Conservation (phyloP, 2,113 vertebrate genomes). For the Datnioides undecimradiatus region DNA sequence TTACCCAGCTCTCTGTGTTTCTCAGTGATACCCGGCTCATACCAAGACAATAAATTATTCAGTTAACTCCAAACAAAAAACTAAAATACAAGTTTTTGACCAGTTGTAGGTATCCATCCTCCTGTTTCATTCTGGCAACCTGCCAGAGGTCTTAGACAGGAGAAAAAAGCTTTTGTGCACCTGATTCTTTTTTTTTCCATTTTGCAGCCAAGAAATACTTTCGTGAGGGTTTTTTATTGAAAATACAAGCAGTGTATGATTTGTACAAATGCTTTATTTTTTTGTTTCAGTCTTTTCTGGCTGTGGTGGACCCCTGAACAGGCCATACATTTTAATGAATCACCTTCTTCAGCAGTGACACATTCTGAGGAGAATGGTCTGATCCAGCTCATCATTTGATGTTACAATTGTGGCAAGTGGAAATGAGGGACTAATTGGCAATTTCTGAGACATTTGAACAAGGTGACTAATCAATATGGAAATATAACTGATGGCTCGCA, state of each 20-base stretch:
- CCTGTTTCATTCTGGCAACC: not conserved
- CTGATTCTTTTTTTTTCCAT: not conserved
- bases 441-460: conserved; percentile 26
- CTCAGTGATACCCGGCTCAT: not conserved
- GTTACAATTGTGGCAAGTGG: not conserved
- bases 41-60: not conserved
- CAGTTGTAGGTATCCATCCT: not conserved
- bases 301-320: not conserved
- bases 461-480: conserved; percentile 14
- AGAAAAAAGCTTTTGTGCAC: not conserved
- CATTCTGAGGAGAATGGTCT: not conserved
- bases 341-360: not conserved
- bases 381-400: not conserved
- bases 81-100: too few relatives aligned
- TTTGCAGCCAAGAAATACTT: not conserved
- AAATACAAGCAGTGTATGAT: not conserved
- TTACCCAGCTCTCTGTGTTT: not conserved
- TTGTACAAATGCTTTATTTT: not conserved
- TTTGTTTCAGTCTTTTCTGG: not conserved
- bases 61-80: not conserved
- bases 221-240: not conserved
- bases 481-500: conserved; percentile 3
- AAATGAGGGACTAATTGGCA: not conserved
- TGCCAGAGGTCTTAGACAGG: not conserved
- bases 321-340: not conserved